These are phyloP conservation scores for Luffia ferchaultella DNA, from an alignment of 2,888 invertebrate genomes.

Conservation along the genomic window DNA sequence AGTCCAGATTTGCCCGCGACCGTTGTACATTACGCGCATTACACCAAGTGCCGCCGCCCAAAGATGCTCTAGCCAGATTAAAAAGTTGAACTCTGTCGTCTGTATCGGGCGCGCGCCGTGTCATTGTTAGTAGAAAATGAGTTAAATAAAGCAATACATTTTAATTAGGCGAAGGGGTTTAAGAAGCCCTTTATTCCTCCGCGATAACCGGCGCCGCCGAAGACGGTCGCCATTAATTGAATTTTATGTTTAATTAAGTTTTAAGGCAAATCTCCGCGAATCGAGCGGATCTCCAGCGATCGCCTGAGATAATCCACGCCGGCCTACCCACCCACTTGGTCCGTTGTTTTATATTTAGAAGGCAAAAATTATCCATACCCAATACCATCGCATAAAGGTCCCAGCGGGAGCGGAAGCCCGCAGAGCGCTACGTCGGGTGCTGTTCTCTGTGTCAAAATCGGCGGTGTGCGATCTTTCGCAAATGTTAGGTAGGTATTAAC, in stretches of 20 bases:
- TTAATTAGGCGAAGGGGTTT: constrained; percentile 62
- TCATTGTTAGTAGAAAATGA: constrained; percentile 66
- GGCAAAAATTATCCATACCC: too few relatives aligned
- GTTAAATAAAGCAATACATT: constrained; percentile 67
- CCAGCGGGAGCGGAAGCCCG: background rate
- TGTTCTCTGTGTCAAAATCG: too few relatives aligned
- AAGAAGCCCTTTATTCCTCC: constrained; percentile 49
- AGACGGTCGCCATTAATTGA: constrained; percentile 55
- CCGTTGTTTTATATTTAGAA: too few relatives aligned
- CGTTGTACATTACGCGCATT: constrained; percentile 6
- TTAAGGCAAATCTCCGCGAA: background rate
- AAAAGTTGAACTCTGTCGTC: constrained; percentile 47
- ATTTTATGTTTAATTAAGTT: constrained; percentile 64
- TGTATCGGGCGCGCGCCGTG: constrained; percentile 25
- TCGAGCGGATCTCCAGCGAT: background rate
- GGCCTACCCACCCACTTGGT: background rate
- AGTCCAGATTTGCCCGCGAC: too few relatives aligned
- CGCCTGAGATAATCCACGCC: background rate
- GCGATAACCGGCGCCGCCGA: constrained; percentile 52
- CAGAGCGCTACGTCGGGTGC: background rate
- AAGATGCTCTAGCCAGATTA: constrained; percentile 47
- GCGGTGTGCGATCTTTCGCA: too few relatives aligned
- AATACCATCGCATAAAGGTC: too few relatives aligned
- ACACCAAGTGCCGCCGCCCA: constrained; percentile 29
- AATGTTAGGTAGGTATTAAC: too few relatives aligned